Conservation (phyloP, 2,797 vertebrate species). For the Decapterus maruadsi region DNA sequence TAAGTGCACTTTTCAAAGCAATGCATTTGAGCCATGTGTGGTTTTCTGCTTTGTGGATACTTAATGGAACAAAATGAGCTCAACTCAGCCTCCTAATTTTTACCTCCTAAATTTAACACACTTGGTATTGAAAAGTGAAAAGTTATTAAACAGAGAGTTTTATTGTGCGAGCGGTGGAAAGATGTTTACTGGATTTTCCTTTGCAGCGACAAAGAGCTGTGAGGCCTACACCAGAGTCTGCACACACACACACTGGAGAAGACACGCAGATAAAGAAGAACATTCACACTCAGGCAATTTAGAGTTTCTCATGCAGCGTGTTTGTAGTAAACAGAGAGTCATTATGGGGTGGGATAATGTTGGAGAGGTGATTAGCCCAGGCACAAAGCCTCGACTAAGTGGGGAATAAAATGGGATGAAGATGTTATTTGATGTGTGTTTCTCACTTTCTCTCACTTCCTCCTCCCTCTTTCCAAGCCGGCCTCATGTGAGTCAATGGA, state of each 20-base stretch:
- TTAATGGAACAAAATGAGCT: slow-evolving; percentile 66
- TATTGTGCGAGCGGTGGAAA: slow-evolving; percentile 19
- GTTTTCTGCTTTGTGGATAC: slow-evolving; percentile 58
- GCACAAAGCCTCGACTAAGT: slow-evolving; percentile 33
- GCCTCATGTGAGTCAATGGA: slow-evolving; percentile 46
- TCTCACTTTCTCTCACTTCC: slow-evolving; percentile 31
- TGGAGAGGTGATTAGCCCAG: slow-evolving; percentile 29
- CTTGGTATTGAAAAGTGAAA: slow-evolving; percentile 20
- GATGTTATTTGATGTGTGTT: slow-evolving; percentile 37
- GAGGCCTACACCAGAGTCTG: neutral
- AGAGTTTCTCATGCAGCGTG: slow-evolving; percentile 15
- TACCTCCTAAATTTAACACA: slow-evolving; percentile 20
- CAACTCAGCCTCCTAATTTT: slow-evolving; percentile 38
- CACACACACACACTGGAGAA: neutral
- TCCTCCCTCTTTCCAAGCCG: slow-evolving; percentile 37
- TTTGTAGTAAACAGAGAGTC: slow-evolving; percentile 42
- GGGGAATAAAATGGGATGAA: slow-evolving; percentile 49
- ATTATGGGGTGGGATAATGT: slow-evolving; percentile 35
- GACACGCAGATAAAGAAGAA: neutral
- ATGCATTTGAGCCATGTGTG: slow-evolving; percentile 51
- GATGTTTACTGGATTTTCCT: slow-evolving; percentile 19
- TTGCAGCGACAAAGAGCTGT: neutral
- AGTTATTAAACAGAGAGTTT: slow-evolving; percentile 5
- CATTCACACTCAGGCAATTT: slow-evolving; percentile 12
- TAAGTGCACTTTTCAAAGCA: slow-evolving; percentile 39